Evolutionary conservation across 2,797 vertebrate species (phyloP).

Genomic region (Rhinella marina): DNA sequence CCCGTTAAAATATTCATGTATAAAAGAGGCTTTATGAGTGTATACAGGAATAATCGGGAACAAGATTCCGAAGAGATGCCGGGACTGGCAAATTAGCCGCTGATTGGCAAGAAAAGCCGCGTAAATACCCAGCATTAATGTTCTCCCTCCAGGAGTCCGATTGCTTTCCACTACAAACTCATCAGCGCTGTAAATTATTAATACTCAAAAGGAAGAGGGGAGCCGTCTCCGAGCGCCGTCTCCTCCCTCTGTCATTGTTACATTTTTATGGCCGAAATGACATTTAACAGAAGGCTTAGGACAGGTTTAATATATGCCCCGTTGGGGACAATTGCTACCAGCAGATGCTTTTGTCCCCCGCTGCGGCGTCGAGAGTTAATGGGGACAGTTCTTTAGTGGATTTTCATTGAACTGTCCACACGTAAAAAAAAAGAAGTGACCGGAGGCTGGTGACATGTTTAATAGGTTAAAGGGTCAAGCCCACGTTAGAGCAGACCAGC

Average conservation of each 20-base stretch:
- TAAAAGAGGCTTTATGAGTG: conserved; percentile 43
- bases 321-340: conserved; percentile 58
- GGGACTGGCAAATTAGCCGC: conserved; percentile 73
- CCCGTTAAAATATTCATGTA: background rate
- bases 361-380: conserved; percentile 46
- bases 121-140: conserved; percentile 76
- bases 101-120: conserved; percentile 76
- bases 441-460: conserved; percentile 47
- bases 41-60: conserved; percentile 7
- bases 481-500: conserved; percentile 30
- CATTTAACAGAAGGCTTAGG: conserved; percentile 60
- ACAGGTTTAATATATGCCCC: conserved; percentile 60
- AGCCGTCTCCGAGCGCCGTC: conserved; percentile 68
- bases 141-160: conserved; percentile 80
- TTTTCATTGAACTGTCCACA: conserved; percentile 42
- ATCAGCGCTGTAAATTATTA: conserved; percentile 87
- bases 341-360: conserved; percentile 51
- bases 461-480: conserved; percentile 49
- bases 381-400: conserved; percentile 36
- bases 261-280: conserved; percentile 57
- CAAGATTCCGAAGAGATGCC: conserved; percentile 47
- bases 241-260: conserved; percentile 65
- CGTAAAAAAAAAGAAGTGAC: conserved; percentile 24
- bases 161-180: conserved; percentile 82
- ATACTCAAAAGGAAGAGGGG: conserved; percentile 74